Percentiles rank a stretch among this genome's conserved stretches.
Evolutionary conservation across 2,797 vertebrate genomes (phyloP).

Genomic region (Liparis tanakae): DNA sequence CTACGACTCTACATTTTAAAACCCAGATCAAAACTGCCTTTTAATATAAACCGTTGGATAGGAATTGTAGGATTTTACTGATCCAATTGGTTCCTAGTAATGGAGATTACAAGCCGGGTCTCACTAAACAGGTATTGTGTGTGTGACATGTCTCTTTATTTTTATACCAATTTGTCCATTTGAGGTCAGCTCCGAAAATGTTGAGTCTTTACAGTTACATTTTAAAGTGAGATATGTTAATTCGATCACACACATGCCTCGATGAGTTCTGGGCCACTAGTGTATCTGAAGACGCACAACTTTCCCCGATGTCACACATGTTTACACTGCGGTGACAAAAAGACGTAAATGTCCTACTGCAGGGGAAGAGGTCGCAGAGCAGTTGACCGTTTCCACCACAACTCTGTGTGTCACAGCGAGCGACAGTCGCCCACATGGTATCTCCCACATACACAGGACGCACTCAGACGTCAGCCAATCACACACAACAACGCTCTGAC

Average conservation of each 20-base stretch:
- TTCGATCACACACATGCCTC: constrained; percentile 8
- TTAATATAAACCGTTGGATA: neutral
- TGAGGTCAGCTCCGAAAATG: neutral
- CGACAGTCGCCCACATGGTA: constrained; percentile 41
- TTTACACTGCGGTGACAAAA: constrained; percentile 30
- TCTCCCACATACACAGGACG: constrained; percentile 50
- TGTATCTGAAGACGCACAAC: constrained; percentile 7
- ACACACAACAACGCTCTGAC: constrained; percentile 73
- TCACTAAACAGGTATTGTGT: neutral
- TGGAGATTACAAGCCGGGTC: neutral
- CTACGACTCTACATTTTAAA: constrained; percentile 4
- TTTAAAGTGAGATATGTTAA: constrained; percentile 12
- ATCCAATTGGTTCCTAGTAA: neutral
- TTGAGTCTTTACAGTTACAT: constrained; percentile 4
- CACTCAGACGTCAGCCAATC: constrained; percentile 72
- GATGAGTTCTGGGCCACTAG: constrained; percentile 1
- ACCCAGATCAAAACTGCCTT: neutral
- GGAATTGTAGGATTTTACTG: neutral
- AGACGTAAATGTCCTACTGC: constrained; percentile 27
- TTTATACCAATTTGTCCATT: neutral
- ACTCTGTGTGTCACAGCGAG: constrained; percentile 30
- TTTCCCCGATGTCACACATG: neutral
- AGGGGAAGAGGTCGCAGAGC: constrained; percentile 26
- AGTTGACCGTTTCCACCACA: constrained; percentile 42
- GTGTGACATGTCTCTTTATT: neutral